Evolutionary conservation across 2,113 vertebrate species (phyloP), one percentile per base, ranked within the genome.

Genomic region (Otus sunia): DNA sequence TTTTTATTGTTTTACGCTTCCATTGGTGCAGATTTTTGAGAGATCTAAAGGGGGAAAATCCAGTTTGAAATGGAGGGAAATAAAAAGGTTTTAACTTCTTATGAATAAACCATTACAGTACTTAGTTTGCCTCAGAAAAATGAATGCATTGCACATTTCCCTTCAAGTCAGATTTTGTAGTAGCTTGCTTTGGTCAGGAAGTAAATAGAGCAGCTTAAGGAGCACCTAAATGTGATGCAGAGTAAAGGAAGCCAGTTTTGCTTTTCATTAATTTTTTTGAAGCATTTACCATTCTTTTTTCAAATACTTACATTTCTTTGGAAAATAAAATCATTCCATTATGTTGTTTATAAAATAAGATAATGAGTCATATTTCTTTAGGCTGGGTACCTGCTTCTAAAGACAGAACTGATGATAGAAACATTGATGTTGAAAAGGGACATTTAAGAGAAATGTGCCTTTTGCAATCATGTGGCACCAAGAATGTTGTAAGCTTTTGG

Each of bases 31-130:
- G 37, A 75, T 92, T 94, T 86, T 91, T 79, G 21, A 92, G 93
- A 88, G 64, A 66, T 96, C 87, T 96, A 49, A 75, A 97, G 95
- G 74, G 78, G 49, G 7, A 43, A 96, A 97, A 97, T 97, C 69
- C 80, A 92, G 74, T 98, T 97, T 97, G 94, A 96, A 95, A 94
- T 85, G 39, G 60, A 92, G 68, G 26, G 43, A 88, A 94, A 56
- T 90, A 91, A 80, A 95, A 81, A 74, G 55, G 52, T 82, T 97
- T 96, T 93, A 96, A 78, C 75, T 92, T 94, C 41, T 69, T 93
- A 96, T 97, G 94, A 98, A 98, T 98, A 98, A 98, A 97, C 88
- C 92, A 98, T 97, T 93, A 90, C 68, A 92, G 74, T 88, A 37
- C 90, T 98, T 97, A 92, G 91, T 96, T 97, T 96, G 90, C 94